A percentile compares a stretch with the other conserved stretches of the same genome.
Evolutionary conservation across 2,113 vertebrate genomes (phyloP).

Genomic region (Eublepharis macularius): DNA sequence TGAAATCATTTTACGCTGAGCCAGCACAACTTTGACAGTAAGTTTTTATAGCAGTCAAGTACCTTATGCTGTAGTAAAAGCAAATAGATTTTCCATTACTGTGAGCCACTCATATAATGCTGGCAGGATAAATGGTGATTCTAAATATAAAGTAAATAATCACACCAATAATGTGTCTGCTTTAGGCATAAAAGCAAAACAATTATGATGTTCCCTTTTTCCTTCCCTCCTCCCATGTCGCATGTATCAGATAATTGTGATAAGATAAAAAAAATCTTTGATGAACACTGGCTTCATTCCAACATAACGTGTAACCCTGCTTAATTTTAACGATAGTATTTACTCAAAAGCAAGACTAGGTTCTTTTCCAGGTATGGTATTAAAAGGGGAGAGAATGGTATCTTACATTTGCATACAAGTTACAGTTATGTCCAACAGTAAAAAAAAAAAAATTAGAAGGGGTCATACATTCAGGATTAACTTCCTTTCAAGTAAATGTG

Average conservation of each 20-base stretch:
- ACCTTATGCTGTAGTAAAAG: conserved; percentile 67
- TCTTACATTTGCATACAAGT: too few species aligned
- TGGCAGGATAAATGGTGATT: conserved; percentile 58
- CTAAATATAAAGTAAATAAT: conserved; percentile 67
- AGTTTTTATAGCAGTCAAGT: conserved; percentile 66
- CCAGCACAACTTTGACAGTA: conserved; percentile 66
- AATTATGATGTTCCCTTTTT: neutral
- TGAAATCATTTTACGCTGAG: conserved; percentile 68
- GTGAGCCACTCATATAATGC: conserved; percentile 56
- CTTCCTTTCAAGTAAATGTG: too few species aligned
- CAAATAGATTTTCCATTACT: conserved; percentile 73
- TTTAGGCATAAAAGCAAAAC: conserved; percentile 38
- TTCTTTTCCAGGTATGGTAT: neutral
- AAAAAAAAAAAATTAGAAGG: neutral
- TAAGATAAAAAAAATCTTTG: conserved; percentile 6
- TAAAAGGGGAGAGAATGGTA: too few species aligned
- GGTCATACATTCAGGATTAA: too few species aligned
- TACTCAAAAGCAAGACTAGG: too few species aligned
- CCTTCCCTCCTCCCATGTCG: neutral
- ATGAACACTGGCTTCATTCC: conserved; percentile 19
- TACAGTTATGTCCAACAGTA: too few species aligned
- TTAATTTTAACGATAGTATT: too few species aligned
- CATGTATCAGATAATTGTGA: conserved; percentile 27
- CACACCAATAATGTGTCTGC: conserved; percentile 30
- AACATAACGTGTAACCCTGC: too few species aligned